phyloP scores from a whole-genome alignment of 1,140 invertebrate species.

The Ctenoplectra terminalis region DNA sequence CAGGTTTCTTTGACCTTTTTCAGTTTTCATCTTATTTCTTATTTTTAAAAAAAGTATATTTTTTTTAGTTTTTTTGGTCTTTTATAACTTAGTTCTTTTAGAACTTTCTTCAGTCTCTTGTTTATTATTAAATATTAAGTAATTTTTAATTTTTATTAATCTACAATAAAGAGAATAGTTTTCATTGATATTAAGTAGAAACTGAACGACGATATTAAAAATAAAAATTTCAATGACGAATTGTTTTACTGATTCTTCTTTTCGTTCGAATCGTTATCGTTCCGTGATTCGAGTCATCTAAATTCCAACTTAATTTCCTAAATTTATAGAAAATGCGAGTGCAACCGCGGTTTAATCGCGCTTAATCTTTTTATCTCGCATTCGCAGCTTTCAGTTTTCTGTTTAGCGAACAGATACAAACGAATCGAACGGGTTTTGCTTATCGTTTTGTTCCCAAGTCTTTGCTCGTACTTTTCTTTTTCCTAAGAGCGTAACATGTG shows the following conservation, averaged over 20 bases:
- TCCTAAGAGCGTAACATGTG: too few relatives aligned
- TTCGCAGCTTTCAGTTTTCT: slow-evolving; percentile 10
- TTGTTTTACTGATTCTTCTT: too few relatives aligned
- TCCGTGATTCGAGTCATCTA: neutral
- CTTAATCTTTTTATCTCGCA: slow-evolving; percentile 5
- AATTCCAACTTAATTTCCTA: slow-evolving; percentile 15
- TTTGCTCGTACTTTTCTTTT: neutral
- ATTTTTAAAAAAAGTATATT: too few relatives aligned
- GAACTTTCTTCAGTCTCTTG: neutral
- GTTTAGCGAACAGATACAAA: neutral
- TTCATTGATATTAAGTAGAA: neutral
- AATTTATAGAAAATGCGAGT: slow-evolving; percentile 1
- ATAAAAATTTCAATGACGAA: too few relatives aligned
- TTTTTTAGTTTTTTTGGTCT: too few relatives aligned
- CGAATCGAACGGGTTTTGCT: neutral
- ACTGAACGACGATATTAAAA: too few relatives aligned
- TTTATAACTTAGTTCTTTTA: too few relatives aligned
- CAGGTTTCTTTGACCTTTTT: neutral
- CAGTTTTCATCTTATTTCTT: neutral
- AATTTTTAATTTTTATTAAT: too few relatives aligned
- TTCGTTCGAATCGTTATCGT: slow-evolving; percentile 15
- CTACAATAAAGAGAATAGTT: neutral
- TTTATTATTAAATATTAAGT: too few relatives aligned
- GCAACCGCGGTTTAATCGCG: neutral
- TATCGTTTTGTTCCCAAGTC: neutral